phyloP scores from a whole-genome alignment of 2,113 vertebrate genomes.

The Alligator sinensis region DNA sequence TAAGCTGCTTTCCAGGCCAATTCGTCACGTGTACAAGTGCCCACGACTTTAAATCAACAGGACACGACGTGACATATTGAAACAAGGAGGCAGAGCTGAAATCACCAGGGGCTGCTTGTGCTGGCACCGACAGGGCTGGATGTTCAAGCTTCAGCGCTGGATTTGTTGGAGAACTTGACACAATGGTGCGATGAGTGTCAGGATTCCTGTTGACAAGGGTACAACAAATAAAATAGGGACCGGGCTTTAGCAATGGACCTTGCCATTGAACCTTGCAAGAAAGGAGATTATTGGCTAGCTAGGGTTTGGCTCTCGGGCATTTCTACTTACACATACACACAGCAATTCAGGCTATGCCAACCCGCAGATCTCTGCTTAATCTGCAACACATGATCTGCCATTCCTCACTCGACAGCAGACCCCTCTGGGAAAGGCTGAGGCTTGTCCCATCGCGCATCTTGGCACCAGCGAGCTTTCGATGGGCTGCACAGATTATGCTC shows the following conservation, averaged over 20 bases:
- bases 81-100: too few relatives aligned
- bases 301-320: background rate
- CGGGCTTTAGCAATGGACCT: background rate
- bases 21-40: background rate
- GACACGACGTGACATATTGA: too few relatives aligned
- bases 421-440: background rate
- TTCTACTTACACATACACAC: background rate
- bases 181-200: background rate
- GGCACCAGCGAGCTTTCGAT: background rate
- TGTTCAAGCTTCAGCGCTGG: too few relatives aligned
- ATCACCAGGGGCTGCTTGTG: too few relatives aligned
- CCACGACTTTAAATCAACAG: too few relatives aligned
- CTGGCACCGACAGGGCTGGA: too few relatives aligned
- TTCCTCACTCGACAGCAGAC: constrained; percentile 3
- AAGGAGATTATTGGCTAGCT: constrained; percentile 4
- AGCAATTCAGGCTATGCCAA: constrained; percentile 27
- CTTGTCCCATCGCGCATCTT: background rate
- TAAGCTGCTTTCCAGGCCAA: too few relatives aligned
- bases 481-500: constrained; percentile 33
- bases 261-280: background rate
- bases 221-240: background rate
- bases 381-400: constrained; percentile 32
- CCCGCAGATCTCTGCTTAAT: constrained; percentile 42
- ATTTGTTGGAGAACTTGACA: too few relatives aligned
- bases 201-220: background rate